phyloP scores from a whole-genome alignment of 2,888 invertebrate genomes.

The Pachliopta kotzebuea region DNA sequence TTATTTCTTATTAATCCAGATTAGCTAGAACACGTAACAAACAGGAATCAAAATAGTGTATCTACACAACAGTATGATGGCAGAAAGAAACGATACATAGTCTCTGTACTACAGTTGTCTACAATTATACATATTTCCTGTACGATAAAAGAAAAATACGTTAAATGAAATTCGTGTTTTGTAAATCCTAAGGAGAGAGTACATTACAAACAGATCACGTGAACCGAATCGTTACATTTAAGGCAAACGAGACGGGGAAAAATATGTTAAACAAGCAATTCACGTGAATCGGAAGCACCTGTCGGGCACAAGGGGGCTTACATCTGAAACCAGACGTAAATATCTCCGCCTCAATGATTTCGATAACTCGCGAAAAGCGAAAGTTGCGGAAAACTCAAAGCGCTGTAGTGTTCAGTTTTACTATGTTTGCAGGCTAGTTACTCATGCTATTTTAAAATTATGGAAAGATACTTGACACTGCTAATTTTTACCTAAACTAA shows the following conservation, averaged over 20 bases:
- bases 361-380: conserved; percentile 29
- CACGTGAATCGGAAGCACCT: conserved; percentile 63
- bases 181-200: conserved; percentile 7
- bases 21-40: no score
- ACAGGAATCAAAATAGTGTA: no score
- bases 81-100: no score
- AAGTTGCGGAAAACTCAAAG: conserved; percentile 29
- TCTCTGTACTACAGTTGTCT: no score
- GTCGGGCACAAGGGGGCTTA: conserved; percentile 48
- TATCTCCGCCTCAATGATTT: conserved; percentile 26
- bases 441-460: neutral
- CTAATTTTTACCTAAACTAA: neutral
- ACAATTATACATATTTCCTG: no score
- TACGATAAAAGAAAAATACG: no score
- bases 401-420: conserved; percentile 20
- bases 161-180: neutral
- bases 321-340: conserved; percentile 42
- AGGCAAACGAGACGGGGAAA: conserved; percentile 64
- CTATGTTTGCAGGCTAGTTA: neutral
- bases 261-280: conserved; percentile 76
- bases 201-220: conserved; percentile 50
- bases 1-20: no score
- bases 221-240: conserved; percentile 62
- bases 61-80: no score
- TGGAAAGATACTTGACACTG: neutral